Conservation (phyloP, 2,113 vertebrate species). For the Cryptomyrus ogoouensis region DNA sequence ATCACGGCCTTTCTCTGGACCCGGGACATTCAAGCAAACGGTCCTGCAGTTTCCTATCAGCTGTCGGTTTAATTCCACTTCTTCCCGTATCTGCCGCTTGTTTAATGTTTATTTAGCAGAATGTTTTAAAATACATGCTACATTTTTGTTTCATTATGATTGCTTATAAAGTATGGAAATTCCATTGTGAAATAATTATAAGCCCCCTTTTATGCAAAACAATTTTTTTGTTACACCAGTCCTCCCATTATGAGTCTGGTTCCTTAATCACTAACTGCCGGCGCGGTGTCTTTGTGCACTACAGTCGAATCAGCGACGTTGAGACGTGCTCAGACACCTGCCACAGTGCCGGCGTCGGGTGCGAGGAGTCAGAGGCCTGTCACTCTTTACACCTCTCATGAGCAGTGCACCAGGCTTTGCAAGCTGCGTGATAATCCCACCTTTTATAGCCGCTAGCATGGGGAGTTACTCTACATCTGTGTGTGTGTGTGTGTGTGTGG, state of each 20-base stretch:
- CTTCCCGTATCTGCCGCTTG: too few species aligned
- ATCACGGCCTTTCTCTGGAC: neutral
- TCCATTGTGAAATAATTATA: neutral
- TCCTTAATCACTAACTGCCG: neutral
- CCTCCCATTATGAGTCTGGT: neutral
- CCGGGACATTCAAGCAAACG: neutral
- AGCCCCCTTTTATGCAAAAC: neutral
- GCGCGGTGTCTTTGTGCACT: neutral
- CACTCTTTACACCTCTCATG: conserved; percentile 49
- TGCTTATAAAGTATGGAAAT: neutral
- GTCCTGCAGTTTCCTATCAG: neutral
- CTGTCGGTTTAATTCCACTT: neutral
- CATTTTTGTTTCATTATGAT: neutral
- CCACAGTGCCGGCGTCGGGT: conserved; percentile 48
- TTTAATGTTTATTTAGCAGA: neutral
- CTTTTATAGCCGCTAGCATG: conserved; percentile 59
- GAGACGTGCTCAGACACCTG: conserved; percentile 55
- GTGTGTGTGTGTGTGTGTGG: neutral
- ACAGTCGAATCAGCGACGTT: conserved; percentile 31
- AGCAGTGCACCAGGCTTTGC: conserved; percentile 53
- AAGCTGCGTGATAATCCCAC: conserved; percentile 60
- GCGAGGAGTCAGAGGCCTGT: conserved; percentile 40
- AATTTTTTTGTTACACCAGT: neutral
- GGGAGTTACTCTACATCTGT: conserved; percentile 40
- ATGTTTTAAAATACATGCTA: neutral